A percentile compares a stretch with the other conserved stretches of the same genome.
Conservation (phyloP, 2,888 invertebrate genomes). For the Chloroclysta siterata region DNA sequence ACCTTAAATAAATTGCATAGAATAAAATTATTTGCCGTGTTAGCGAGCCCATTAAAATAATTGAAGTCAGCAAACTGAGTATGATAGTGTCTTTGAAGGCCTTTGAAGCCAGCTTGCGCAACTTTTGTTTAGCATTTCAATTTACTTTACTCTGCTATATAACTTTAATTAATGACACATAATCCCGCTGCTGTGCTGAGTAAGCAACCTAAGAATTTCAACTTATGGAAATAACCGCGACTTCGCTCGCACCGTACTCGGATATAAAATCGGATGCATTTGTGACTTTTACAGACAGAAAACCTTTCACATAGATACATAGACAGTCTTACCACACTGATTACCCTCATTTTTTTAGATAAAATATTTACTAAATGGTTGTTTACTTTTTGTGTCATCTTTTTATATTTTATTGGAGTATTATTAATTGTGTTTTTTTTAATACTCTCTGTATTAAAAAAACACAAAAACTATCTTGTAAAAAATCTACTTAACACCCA, state of each 20-base stretch:
- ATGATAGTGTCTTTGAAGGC: slow-evolving; percentile 14
- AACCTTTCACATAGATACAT: too few species aligned
- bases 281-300: too few species aligned
- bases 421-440: too few species aligned
- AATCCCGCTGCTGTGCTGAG: neutral
- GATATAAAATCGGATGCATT: neutral
- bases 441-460: too few species aligned
- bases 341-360: too few species aligned
- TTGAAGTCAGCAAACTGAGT: slow-evolving; percentile 15
- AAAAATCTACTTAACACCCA: too few species aligned
- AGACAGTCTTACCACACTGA: too few species aligned
- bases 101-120: neutral
- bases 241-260: neutral
- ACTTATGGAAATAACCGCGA: neutral
- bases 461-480: too few species aligned
- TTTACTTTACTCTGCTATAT: neutral
- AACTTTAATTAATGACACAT: neutral
- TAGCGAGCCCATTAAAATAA: slow-evolving; percentile 24
- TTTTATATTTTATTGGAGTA: too few species aligned
- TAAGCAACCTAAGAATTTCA: neutral
- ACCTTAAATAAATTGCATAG: slow-evolving; percentile 13
- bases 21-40: slow-evolving; percentile 22
- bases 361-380: too few species aligned
- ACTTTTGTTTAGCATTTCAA: slow-evolving; percentile 5
- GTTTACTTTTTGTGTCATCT: too few species aligned